Percentiles rank a stretch among this genome's conserved stretches.
phyloP scores from a whole-genome alignment of 2,888 invertebrate genomes.

The Automeris io region DNA sequence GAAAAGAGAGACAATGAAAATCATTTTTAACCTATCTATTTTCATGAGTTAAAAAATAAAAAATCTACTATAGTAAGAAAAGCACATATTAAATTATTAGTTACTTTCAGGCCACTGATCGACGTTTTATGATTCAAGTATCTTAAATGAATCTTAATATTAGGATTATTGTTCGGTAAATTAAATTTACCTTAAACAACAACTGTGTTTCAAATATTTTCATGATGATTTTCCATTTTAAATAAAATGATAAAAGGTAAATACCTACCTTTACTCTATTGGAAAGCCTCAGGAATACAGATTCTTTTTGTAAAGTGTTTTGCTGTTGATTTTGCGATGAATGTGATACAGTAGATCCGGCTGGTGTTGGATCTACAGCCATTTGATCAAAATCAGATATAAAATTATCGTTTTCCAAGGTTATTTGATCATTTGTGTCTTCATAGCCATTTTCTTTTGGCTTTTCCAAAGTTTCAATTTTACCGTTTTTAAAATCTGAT shows the following conservation, averaged over 20 bases:
- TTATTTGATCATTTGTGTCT: slow-evolving; percentile 48
- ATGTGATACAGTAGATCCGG: slow-evolving; percentile 50
- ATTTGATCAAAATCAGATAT: slow-evolving; percentile 75
- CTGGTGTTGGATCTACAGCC: slow-evolving; percentile 59
- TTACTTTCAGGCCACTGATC: too few species aligned
- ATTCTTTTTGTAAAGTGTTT: slow-evolving; percentile 85
- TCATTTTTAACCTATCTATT: too few species aligned
- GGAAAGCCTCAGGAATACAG: slow-evolving; percentile 95
- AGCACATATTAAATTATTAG: too few species aligned
- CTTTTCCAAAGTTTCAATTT: slow-evolving; percentile 43
- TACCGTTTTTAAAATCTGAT: slow-evolving; percentile 43
- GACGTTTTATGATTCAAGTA: too few species aligned
- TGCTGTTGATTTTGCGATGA: slow-evolving; percentile 43
- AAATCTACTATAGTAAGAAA: too few species aligned
- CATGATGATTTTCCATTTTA: neutral
- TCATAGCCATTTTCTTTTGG: slow-evolving; percentile 47
- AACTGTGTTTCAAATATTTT: too few species aligned
- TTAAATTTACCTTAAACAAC: too few species aligned
- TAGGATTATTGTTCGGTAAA: too few species aligned
- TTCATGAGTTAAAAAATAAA: too few species aligned
- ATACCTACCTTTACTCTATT: slow-evolving; percentile 92
- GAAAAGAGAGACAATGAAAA: too few species aligned
- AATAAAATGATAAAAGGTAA: slow-evolving; percentile 2
- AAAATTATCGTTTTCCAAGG: slow-evolving; percentile 68
- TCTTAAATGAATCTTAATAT: too few species aligned